A percentile compares a stretch with the other conserved stretches of the same genome.
phyloP scores from a whole-genome alignment of 1,140 invertebrate genomes.

The Drosophila willistoni region DNA sequence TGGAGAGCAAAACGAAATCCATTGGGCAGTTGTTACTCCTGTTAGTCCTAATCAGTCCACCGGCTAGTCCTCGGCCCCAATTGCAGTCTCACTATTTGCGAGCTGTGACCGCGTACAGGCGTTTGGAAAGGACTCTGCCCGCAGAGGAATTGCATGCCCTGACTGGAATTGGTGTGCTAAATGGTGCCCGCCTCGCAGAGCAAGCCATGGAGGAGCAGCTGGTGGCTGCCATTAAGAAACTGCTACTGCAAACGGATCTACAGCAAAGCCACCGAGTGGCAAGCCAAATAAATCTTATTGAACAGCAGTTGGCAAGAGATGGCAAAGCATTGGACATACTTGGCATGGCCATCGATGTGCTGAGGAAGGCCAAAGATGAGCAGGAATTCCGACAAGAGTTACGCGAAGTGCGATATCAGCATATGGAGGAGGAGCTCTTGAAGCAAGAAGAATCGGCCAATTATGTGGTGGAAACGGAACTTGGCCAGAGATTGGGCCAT shows the following conservation, averaged over 20 bases:
- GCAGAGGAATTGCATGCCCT: slow-evolving; percentile 60
- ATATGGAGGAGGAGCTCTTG: slow-evolving; percentile 31
- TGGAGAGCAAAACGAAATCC: slow-evolving; percentile 15
- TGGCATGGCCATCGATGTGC: slow-evolving; percentile 63
- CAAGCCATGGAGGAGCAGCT: slow-evolving; percentile 70
- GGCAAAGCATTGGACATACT: slow-evolving; percentile 66
- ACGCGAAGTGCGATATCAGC: slow-evolving; percentile 30
- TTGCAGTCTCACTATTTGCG: slow-evolving; percentile 65
- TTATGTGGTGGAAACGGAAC: slow-evolving; percentile 13
- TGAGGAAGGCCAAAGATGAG: slow-evolving; percentile 48
- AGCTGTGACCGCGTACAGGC: slow-evolving; percentile 60
- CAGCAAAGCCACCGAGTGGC: slow-evolving; percentile 36
- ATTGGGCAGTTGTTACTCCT: slow-evolving; percentile 27
- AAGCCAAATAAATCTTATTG: slow-evolving; percentile 67
- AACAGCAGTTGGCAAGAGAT: slow-evolving; percentile 66
- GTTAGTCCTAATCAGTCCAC: slow-evolving; percentile 19
- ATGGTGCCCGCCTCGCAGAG: slow-evolving; percentile 67
- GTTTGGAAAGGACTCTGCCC: slow-evolving; percentile 58
- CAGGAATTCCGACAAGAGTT: slow-evolving; percentile 56
- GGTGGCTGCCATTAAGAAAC: slow-evolving; percentile 51
- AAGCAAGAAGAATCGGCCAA: slow-evolving; percentile 37
- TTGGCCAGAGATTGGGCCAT: slow-evolving; percentile 48
- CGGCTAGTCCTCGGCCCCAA: slow-evolving; percentile 25
- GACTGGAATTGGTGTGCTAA: slow-evolving; percentile 65
- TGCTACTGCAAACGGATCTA: slow-evolving; percentile 45